These are phyloP conservation scores for Charanyca ferruginea DNA, from an alignment of 2,888 invertebrate species.

Conservation along the genomic window DNA sequence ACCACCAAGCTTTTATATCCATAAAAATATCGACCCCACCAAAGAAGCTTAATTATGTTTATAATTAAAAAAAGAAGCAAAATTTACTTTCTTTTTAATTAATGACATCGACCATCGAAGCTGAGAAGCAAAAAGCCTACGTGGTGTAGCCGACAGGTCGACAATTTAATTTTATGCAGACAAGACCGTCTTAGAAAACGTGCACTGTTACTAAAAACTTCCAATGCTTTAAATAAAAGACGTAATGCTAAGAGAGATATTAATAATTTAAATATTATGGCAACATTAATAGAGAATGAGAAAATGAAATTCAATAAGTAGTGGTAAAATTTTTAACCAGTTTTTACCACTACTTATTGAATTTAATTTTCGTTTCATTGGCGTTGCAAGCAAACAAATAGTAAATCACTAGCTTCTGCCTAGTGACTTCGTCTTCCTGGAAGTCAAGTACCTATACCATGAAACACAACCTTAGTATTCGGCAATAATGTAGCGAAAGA, in stretches of 20 bases:
- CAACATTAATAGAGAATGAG: slow-evolving; percentile 16
- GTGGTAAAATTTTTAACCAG: too few relatives aligned
- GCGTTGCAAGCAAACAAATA: too few relatives aligned
- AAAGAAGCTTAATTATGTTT: background rate
- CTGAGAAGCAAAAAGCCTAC: slow-evolving; percentile 41
- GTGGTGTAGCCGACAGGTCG: slow-evolving; percentile 22
- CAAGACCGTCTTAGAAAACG: slow-evolving; percentile 26
- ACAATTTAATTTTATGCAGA: slow-evolving; percentile 57
- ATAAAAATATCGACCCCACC: background rate
- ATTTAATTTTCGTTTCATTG: too few relatives aligned
- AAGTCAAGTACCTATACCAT: too few relatives aligned
- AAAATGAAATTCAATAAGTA: background rate
- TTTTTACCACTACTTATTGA: too few relatives aligned
- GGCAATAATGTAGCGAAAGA: too few relatives aligned
- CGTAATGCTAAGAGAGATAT: too few relatives aligned
- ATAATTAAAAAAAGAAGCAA: slow-evolving; percentile 18
- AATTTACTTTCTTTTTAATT: slow-evolving; percentile 42
- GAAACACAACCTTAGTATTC: too few relatives aligned
- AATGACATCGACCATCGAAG: slow-evolving; percentile 16
- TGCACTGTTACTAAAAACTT: slow-evolving; percentile 26
- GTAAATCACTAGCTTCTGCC: too few relatives aligned
- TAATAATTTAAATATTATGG: too few relatives aligned
- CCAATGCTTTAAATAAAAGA: slow-evolving; percentile 36
- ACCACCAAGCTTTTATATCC: background rate
- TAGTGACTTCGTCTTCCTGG: too few relatives aligned